Evolutionary conservation across 2,888 invertebrate genomes (phyloP), one percentile per base, ranked within the genome.

Genomic region (Iselma pallidipennis): DNA sequence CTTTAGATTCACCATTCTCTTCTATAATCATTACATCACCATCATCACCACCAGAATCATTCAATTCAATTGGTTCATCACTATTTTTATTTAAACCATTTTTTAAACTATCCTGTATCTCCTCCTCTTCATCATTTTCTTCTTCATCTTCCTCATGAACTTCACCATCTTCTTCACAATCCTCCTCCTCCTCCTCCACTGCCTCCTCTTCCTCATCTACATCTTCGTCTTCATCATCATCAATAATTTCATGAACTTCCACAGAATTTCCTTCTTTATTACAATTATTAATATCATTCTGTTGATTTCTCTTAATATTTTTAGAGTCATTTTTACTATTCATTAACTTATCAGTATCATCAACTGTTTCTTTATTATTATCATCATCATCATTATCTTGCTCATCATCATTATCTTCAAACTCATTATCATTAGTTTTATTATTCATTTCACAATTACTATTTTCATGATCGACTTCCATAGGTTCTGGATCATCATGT

Each of bases 1-100:
- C 72, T 69, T 74, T 78, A 7, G 75, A 73, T 33, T 58, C 28
- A 42, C 23, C n/a, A 16, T 19, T 60, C 55, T 75, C 71, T 51
- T 80, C 79, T 9, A 81, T 75, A 23, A 81, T 75, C 73, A 79
- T 76, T 4, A 81, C 80, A 69, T 78, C 78, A 52, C 73, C 75
- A 63, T 76, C 71, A 57, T 66, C 63, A 54, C 55, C 55, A 49
- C 76, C 78, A 5, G 79, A 76, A 71, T 81, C 80, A 65, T 80
- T 78, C 54, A 80, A 58, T 65, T 78, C 78, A 42, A 77, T 76
- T 14, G 76, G 71, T 66, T 76, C 76, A 25, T 59, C 59, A 14
- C 45, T 49, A 21, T 7, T 48, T 29, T 57, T 49, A 57, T 33
- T 52, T n/a, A 55, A 49, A 21, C 59, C 63, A 25, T 63, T 63